A percentile compares a stretch with the other conserved stretches of the same genome.
These are phyloP conservation scores for Diacarnus erythraeanus DNA, from an alignment of 37 sponge, comb jelly and placozoan genomes.

Conservation along the genomic window DNA sequence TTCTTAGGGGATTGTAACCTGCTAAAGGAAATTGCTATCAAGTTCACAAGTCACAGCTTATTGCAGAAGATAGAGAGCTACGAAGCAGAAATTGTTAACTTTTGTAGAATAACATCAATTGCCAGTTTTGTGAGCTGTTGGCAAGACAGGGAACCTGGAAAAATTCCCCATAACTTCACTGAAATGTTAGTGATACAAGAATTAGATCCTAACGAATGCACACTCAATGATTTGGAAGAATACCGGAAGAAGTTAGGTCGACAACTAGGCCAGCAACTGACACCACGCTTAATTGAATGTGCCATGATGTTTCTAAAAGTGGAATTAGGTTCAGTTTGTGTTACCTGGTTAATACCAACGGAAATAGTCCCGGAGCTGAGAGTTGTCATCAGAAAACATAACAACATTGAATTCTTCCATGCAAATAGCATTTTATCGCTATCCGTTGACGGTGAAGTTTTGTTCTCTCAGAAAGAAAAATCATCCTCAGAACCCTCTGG, in stretches of 20 bases:
- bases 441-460: not conserved
- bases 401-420: not conserved
- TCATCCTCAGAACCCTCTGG: not conserved
- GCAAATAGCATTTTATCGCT: not conserved
- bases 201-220: not conserved
- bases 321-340: not conserved
- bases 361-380: not conserved
- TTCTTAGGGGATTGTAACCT: not conserved
- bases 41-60: not conserved
- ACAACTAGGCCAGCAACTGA: not conserved
- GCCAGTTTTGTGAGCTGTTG: not conserved
- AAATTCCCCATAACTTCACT: not conserved
- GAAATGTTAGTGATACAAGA: not conserved
- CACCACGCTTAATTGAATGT: not conserved
- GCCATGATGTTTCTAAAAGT: slow-evolving; percentile 8
- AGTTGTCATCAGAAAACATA: not conserved
- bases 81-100: not conserved
- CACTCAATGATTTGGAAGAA: not conserved
- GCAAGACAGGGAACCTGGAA: not conserved
- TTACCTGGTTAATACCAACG: not conserved
- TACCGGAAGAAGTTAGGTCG: not conserved
- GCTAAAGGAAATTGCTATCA: not conserved
- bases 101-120: not conserved
- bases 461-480: not conserved
- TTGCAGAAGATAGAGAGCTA: not conserved